Conservation (phyloP, 2,797 vertebrate species). For the Pangasius mekongensis region DNA sequence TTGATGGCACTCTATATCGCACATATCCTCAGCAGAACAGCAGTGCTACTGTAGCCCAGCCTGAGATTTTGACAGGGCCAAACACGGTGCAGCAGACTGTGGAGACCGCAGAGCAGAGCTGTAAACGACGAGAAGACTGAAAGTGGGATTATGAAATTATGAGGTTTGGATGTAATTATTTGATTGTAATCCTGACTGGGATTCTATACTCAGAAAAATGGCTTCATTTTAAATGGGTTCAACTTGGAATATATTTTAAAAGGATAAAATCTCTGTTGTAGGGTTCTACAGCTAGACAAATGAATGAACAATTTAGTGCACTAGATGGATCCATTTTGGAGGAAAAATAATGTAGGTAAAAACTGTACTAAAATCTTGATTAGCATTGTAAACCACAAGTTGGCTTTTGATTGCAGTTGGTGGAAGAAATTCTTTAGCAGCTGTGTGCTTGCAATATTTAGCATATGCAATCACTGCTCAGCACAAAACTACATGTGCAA, state of each 20-base stretch:
- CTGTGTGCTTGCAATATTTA: neutral
- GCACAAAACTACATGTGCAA: neutral
- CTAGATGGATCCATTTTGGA: neutral
- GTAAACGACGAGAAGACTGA: neutral
- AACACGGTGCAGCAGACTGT: neutral
- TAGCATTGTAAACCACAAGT: neutral
- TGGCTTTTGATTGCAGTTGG: neutral
- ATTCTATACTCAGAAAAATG: neutral
- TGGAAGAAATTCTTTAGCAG: neutral
- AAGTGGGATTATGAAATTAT: neutral
- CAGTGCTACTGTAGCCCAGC: neutral
- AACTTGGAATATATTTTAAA: neutral
- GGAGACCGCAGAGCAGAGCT: neutral
- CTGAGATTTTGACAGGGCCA: neutral
- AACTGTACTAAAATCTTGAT: neutral
- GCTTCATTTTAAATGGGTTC: neutral
- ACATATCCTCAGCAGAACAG: conserved; percentile 3
- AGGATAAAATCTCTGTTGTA: neutral
- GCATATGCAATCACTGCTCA: neutral
- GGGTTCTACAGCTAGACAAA: neutral
- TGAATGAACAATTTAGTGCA: neutral
- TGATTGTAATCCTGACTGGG: neutral
- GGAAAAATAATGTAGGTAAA: neutral
- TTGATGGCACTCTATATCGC: neutral
- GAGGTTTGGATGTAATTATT: neutral